Percentiles rank a stretch among this genome's conserved stretches.
Evolutionary conservation across 1,140 invertebrate species (phyloP).

Genomic region (Aricia agestis): DNA sequence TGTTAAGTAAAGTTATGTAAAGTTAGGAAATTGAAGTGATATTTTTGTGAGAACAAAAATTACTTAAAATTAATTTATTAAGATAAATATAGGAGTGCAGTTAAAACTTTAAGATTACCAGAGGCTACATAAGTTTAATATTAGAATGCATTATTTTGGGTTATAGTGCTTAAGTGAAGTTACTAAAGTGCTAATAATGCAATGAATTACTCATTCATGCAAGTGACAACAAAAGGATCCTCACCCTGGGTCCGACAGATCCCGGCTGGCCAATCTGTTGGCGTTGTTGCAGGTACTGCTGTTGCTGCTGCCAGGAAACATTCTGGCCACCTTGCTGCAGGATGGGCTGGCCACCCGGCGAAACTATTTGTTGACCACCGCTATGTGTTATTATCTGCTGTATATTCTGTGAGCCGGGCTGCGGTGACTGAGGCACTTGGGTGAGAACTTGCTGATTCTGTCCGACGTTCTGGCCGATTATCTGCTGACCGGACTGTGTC

Average conservation of each 20-base stretch:
- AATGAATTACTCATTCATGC: not conserved
- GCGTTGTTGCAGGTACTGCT: slow-evolving; percentile 66
- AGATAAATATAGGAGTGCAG: too few species aligned
- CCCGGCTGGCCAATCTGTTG: slow-evolving; percentile 66
- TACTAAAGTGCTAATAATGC: not conserved
- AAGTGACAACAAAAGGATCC: slow-evolving; percentile 15
- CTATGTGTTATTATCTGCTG: slow-evolving; percentile 67
- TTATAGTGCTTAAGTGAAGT: not conserved
- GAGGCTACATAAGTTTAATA: not conserved
- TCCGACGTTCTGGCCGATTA: slow-evolving; percentile 61
- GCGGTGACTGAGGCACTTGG: slow-evolving; percentile 61
- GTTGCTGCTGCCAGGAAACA: slow-evolving; percentile 67
- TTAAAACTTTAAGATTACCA: not conserved
- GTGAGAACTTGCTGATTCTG: slow-evolving; percentile 64
- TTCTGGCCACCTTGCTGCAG: slow-evolving; percentile 66
- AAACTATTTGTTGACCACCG: slow-evolving; percentile 67
- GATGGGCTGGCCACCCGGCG: slow-evolving; percentile 65
- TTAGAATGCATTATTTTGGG: not conserved
- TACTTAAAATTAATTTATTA: too few species aligned
- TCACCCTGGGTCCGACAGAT: slow-evolving; percentile 67
- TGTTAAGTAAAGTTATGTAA: not conserved
- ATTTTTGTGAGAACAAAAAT: too few species aligned
- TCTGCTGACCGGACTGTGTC: slow-evolving; percentile 60
- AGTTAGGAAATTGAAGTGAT: not conserved
- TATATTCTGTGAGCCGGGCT: slow-evolving; percentile 52